A percentile compares a stretch with the other conserved stretches of the same genome.
These are phyloP conservation scores for Rhabditoides inermis DNA, from an alignment of 2,888 invertebrate genomes.

Conservation along the genomic window DNA sequence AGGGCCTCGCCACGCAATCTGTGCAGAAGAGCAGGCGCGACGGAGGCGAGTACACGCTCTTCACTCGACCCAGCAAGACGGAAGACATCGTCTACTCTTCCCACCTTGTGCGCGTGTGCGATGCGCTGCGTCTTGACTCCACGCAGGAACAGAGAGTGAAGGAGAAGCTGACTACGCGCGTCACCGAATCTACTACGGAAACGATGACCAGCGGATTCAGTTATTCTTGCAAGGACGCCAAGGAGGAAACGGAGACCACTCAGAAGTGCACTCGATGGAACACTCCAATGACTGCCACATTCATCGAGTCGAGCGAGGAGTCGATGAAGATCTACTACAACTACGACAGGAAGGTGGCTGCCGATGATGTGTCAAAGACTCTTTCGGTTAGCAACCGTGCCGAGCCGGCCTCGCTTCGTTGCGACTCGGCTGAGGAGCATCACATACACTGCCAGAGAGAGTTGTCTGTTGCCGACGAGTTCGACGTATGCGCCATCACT, in stretches of 20 bases:
- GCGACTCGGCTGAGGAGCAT: too few relatives aligned
- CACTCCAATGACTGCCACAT: slow-evolving; percentile 13
- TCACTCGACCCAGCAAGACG: too few relatives aligned
- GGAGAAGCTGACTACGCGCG: slow-evolving; percentile 2
- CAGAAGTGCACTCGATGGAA: slow-evolving; percentile 1
- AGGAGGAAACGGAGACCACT: background rate
- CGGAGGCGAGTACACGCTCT: slow-evolving; percentile 39
- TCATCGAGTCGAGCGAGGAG: slow-evolving; percentile 29
- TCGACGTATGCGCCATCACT: slow-evolving; percentile 9
- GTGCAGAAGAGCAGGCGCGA: too few relatives aligned
- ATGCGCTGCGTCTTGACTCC: too few relatives aligned
- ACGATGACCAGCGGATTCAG: background rate
- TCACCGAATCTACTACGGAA: slow-evolving; percentile 5
- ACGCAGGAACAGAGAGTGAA: too few relatives aligned
- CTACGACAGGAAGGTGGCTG: slow-evolving; percentile 18
- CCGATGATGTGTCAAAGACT: background rate
- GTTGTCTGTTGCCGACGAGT: too few relatives aligned
- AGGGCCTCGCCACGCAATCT: too few relatives aligned
- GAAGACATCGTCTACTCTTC: too few relatives aligned
- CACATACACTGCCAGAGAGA: too few relatives aligned
- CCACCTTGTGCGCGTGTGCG: too few relatives aligned
- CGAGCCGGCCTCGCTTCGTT: too few relatives aligned
- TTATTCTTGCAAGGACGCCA: background rate
- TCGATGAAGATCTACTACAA: slow-evolving; percentile 28
- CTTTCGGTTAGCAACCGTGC: too few relatives aligned